Percentiles rank a stretch among this genome's conserved stretches.
Conservation (phyloP, 2,797 vertebrate genomes). For the Lophius americanus region DNA sequence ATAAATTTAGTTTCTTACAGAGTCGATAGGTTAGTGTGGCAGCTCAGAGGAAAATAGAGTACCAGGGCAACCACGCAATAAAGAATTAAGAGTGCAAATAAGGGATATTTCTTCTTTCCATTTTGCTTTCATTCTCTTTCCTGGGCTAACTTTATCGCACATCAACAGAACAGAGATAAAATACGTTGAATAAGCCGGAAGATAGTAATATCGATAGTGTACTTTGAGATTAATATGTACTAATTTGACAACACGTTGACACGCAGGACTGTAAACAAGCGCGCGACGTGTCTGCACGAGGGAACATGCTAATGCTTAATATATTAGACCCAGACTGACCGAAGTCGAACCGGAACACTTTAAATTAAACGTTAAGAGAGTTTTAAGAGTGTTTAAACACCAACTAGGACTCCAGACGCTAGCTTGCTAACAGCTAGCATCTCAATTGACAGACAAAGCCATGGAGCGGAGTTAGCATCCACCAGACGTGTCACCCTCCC, state of each 20-base stretch:
- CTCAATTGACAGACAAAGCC: slow-evolving; percentile 60
- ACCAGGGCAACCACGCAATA: background rate
- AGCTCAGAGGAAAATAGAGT: slow-evolving; percentile 1
- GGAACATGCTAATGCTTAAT: no score
- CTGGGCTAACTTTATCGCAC: background rate
- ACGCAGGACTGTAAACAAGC: no score
- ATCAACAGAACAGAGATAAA: no score
- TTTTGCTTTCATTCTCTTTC: background rate
- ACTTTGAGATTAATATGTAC: no score
- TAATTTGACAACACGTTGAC: no score
- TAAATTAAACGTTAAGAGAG: no score
- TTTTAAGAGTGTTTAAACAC: background rate
- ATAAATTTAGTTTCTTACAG: slow-evolving; percentile 59
- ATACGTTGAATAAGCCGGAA: no score
- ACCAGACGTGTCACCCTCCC: slow-evolving; percentile 21
- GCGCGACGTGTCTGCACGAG: no score
- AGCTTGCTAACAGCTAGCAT: slow-evolving; percentile 32
- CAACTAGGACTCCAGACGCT: background rate
- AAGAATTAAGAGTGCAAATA: background rate
- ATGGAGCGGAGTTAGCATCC: slow-evolving; percentile 52
- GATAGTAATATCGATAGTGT: no score
- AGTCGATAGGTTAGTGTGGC: slow-evolving; percentile 24
- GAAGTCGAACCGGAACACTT: no score
- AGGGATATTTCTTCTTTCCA: background rate
- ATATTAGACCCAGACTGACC: no score